phyloP scores from a whole-genome alignment of 2,113 vertebrate genomes.

The Leucoraja erinaceus region DNA sequence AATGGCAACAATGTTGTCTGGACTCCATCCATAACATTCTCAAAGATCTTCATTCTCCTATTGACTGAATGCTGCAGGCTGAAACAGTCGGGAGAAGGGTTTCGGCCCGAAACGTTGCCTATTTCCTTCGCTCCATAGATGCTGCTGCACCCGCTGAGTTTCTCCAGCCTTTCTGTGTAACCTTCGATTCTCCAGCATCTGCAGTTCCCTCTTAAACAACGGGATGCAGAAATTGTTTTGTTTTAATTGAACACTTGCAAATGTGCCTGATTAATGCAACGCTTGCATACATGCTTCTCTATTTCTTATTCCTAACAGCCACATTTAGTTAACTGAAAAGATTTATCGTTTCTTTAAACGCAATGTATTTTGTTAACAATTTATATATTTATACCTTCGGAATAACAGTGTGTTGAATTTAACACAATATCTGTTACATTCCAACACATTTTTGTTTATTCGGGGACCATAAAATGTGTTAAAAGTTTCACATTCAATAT shows the following conservation, averaged over 20 bases:
- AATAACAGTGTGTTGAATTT: slow-evolving; percentile 25
- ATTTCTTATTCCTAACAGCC: background rate
- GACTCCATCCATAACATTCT: background rate
- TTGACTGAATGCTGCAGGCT: background rate
- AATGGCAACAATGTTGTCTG: background rate
- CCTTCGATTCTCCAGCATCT: no score
- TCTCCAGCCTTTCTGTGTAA: no score
- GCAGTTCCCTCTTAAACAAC: no score
- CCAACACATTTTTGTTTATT: slow-evolving; percentile 34
- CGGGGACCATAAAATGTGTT: slow-evolving; percentile 35
- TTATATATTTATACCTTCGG: slow-evolving; percentile 29
- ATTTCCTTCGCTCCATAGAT: no score
- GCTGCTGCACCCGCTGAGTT: no score
- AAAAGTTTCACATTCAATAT: slow-evolving; percentile 37
- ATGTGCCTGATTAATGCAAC: background rate
- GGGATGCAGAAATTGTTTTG: background rate
- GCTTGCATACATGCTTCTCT: background rate
- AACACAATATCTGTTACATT: slow-evolving; percentile 35
- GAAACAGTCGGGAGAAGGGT: background rate
- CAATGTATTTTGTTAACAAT: slow-evolving; percentile 19
- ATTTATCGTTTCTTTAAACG: background rate
- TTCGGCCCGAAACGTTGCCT: no score
- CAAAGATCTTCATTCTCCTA: background rate
- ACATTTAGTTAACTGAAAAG: background rate
- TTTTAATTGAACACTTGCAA: background rate